Conservation (phyloP, 2,888 invertebrate species). For the Pandemis corylana region DNA sequence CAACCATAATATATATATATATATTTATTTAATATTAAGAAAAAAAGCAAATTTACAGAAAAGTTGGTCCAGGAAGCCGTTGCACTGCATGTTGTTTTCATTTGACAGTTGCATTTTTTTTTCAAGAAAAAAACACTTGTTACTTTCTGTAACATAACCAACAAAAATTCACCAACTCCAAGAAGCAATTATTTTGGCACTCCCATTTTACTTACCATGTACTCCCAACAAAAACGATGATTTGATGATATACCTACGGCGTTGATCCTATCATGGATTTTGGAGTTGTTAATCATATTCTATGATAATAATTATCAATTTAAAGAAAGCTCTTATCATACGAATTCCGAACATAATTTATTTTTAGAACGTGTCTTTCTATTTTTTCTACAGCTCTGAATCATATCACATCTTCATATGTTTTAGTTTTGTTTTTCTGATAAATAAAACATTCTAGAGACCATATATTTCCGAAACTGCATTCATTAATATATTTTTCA, state of each 20-base stretch:
- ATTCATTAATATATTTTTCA: not conserved
- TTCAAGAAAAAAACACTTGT: slow-evolving; percentile 18
- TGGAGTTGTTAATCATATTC: slow-evolving; percentile 42
- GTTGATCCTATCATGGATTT: slow-evolving; percentile 71
- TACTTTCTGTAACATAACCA: slow-evolving; percentile 45
- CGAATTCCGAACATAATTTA: not conserved
- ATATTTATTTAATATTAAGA: not conserved
- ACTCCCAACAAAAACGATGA: slow-evolving; percentile 62
- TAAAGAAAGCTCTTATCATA: slow-evolving; percentile 36
- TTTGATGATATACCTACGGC: slow-evolving; percentile 70
- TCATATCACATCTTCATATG: not conserved
- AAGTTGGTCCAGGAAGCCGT: not conserved
- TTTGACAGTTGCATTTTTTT: slow-evolving; percentile 10
- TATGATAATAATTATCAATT: slow-evolving; percentile 14
- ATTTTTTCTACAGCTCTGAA: not conserved
- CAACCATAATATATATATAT: not conserved
- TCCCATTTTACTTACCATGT: slow-evolving; percentile 78
- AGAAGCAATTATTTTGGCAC: slow-evolving; percentile 75
- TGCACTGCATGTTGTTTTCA: slow-evolving; percentile 18
- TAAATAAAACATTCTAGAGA: not conserved
- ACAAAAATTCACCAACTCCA: slow-evolving; percentile 65
- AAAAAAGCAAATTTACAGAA: not conserved
- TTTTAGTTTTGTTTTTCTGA: not conserved
- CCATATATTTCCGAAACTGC: not conserved
- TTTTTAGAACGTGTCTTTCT: not conserved